Conservation (phyloP, 2,888 invertebrate genomes). For the Cancer borealis region DNA sequence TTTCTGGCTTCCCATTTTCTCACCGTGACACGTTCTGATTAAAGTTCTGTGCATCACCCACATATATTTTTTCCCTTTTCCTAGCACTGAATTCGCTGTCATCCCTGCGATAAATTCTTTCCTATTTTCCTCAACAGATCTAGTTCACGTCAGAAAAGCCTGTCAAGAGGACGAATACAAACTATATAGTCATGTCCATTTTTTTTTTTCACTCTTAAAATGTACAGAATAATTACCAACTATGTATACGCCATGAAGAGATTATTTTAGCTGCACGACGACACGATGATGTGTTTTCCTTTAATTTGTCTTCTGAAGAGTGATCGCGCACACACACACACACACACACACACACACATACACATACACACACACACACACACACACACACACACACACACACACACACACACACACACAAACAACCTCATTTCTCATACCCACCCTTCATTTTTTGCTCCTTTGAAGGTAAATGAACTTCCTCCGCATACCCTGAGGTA, state of each 20-base stretch:
- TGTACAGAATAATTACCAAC: neutral
- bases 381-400: conserved; percentile 12
- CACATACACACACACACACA: conserved; percentile 22
- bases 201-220: neutral
- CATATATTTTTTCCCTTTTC: neutral
- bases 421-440: neutral
- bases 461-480: neutral
- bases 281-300: neutral
- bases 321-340: neutral
- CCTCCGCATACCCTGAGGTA: neutral
- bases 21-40: neutral
- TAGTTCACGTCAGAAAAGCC: neutral
- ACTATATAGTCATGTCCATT: neutral
- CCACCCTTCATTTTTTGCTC: neutral
- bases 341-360: conserved; percentile 38
- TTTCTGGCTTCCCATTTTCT: neutral
- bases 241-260: neutral
- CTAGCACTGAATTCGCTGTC: neutral
- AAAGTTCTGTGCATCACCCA: neutral
- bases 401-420: neutral
- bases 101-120: neutral
- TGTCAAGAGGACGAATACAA: neutral
- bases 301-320: neutral
- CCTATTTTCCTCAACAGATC: neutral
- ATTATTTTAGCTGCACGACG: neutral